Conservation (phyloP, 2,888 invertebrate genomes). For the Alviniconcha strummeri region DNA sequence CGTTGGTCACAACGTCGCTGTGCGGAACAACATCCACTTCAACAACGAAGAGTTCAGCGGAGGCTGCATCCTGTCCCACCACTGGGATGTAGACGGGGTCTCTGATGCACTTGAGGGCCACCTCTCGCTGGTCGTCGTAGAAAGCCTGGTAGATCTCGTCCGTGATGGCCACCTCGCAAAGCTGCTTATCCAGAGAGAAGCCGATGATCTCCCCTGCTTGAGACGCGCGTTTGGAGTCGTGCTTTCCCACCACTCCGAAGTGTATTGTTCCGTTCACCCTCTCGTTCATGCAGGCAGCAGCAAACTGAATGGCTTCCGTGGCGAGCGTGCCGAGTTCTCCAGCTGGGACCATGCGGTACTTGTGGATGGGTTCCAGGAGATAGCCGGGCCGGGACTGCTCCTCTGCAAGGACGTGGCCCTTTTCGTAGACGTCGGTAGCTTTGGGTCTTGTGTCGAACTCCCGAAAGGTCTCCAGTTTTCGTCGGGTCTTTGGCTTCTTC, state of each 20-base stretch:
- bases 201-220: slow-evolving; percentile 46
- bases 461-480: slow-evolving; percentile 23
- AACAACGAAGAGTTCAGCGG: slow-evolving; percentile 36
- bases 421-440: slow-evolving; percentile 20
- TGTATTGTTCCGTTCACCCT: slow-evolving; percentile 39
- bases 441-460: slow-evolving; percentile 13
- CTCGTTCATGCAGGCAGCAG: slow-evolving; percentile 41
- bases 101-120: slow-evolving; percentile 43
- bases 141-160: slow-evolving; percentile 35
- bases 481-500: not conserved
- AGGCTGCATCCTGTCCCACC: not conserved
- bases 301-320: slow-evolving; percentile 30
- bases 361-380: slow-evolving; percentile 25
- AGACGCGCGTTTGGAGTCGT: not conserved
- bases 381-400: slow-evolving; percentile 19
- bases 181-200: slow-evolving; percentile 33
- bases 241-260: slow-evolving; percentile 42
- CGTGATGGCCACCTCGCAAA: slow-evolving; percentile 33
- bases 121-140: slow-evolving; percentile 38
- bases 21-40: slow-evolving; percentile 50
- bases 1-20: slow-evolving; percentile 34
- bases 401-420: slow-evolving; percentile 19
- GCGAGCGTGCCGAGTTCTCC: not conserved
- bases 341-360: not conserved
- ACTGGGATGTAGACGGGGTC: slow-evolving; percentile 47